Conservation (phyloP, 2,113 vertebrate genomes). For the Hypanus sabinus region DNA sequence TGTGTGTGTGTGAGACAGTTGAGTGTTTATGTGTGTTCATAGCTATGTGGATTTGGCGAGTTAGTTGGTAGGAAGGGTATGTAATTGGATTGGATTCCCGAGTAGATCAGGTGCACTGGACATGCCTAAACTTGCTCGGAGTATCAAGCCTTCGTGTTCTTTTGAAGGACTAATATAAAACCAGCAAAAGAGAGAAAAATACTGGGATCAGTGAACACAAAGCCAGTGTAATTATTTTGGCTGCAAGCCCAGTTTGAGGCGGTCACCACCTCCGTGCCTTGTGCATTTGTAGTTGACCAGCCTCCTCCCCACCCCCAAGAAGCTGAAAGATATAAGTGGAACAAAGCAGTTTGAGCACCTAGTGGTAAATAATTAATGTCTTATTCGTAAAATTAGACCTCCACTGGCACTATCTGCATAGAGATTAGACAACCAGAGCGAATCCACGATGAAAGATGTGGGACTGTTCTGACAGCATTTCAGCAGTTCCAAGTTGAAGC, state of each 20-base stretch:
- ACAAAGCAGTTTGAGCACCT: background rate
- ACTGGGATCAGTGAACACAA: slow-evolving; percentile 35
- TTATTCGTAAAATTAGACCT: slow-evolving; percentile 34
- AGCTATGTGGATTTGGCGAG: background rate
- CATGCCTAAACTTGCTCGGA: slow-evolving; percentile 10
- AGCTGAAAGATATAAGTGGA: background rate
- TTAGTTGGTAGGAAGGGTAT: background rate
- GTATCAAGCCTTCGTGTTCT: slow-evolving; percentile 32
- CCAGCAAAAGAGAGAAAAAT: slow-evolving; percentile 22
- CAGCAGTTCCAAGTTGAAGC: background rate
- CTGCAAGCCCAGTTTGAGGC: background rate
- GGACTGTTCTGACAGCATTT: background rate
- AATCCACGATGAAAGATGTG: background rate
- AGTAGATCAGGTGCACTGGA: slow-evolving; percentile 14
- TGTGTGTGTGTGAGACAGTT: no score
- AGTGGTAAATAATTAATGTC: slow-evolving; percentile 11
- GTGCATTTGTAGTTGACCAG: background rate
- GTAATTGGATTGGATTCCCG: background rate
- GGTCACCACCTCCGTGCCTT: slow-evolving; percentile 5
- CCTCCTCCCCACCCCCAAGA: background rate
- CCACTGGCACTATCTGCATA: background rate
- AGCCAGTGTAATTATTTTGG: slow-evolving; percentile 32
- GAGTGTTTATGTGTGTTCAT: background rate
- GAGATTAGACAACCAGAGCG: background rate
- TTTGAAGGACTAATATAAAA: slow-evolving; percentile 33